Evolutionary conservation across 2,113 vertebrate species (phyloP), one percentile per base, ranked within the genome.

Genomic region (Campylomormyrus tamandua): DNA sequence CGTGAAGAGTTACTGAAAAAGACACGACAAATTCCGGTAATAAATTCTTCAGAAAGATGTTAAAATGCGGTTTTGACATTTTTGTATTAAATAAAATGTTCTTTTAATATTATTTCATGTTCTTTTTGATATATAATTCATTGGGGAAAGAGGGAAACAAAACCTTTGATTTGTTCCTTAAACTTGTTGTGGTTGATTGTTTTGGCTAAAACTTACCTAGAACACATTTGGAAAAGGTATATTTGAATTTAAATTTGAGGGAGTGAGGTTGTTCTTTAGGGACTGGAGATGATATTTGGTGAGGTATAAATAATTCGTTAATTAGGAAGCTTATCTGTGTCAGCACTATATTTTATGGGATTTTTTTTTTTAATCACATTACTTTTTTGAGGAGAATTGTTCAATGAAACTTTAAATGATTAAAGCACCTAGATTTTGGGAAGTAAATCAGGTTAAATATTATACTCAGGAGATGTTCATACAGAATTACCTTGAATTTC

Each of bases 391-490:
- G 74, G 15, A 80, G 74, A 80, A 9, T 42, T 42, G 17, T 80
- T 80, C 35, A 35, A 80, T 27, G 74, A 80, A 80, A 42, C 74
- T 80, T 80, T 39, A 80, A 8, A 80, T 80, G 74, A 80, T 80
- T 42, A 42, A 80, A 80, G 74, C 74, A 80, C 74, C 74, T 80
- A 80, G 74, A 80, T 80, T 80, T 42, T 42, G 74, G 13, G 35
- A 77, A 77, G 74, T 80, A 80, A 80, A 80, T 80, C 74, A 80
- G 74, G 74, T 80, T 80, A 80, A 74, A 74, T 74, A 42, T 80
- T 2, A 7, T 5, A 19, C 74, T 80, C 74, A 42, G 74, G 74
- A 80, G 74, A 39, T 2, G 35, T 35, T 74, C 66, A 27, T 80
- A 15, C 74, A 80, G 39, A 80, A 80, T 19, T 42, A 39, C 31